phyloP scores from a whole-genome alignment of 2,797 vertebrate species.

The Lemur catta region DNA sequence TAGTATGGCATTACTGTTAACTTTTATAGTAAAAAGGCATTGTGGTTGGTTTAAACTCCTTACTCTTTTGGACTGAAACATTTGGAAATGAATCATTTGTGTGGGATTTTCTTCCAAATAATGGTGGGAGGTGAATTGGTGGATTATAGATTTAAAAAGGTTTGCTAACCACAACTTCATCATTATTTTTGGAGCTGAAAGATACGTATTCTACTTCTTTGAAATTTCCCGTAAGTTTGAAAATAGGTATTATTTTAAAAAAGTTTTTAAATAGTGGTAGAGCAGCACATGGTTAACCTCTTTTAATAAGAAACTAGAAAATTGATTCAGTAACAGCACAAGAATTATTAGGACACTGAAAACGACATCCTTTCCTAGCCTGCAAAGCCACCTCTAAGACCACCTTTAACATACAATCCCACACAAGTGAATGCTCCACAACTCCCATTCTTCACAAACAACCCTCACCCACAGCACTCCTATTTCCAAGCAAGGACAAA shows the following conservation, averaged over 20 bases:
- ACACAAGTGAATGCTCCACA: neutral
- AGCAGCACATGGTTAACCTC: neutral
- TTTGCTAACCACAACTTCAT: neutral
- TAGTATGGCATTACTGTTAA: neutral
- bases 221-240: neutral
- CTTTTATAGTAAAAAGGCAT: neutral
- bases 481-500: neutral
- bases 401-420: neutral
- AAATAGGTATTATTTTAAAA: neutral
- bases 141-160: neutral
- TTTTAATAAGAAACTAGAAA: neutral
- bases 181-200: neutral
- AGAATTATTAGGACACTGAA: neutral
- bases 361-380: neutral
- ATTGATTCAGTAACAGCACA: neutral
- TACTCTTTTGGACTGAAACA: neutral
- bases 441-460: neutral
- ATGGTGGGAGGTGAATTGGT: neutral
- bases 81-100: neutral
- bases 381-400: neutral
- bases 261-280: neutral
- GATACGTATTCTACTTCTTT: neutral
- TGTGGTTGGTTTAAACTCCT: neutral
- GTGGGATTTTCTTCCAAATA: neutral
- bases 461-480: neutral